phyloP scores from a whole-genome alignment of 2,888 invertebrate genomes.

The Tortrix viridana region DNA sequence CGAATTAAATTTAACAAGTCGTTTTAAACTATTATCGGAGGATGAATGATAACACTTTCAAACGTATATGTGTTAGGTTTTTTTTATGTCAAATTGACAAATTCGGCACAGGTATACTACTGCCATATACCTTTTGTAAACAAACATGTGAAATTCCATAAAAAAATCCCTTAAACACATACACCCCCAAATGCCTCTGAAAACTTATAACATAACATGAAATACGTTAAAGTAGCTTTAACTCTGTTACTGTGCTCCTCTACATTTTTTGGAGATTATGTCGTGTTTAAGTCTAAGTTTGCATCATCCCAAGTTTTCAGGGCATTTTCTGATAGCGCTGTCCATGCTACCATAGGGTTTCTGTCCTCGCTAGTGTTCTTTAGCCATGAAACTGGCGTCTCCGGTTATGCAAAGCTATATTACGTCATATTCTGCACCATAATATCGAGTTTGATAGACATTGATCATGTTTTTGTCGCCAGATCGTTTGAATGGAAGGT shows the following conservation, averaged over 20 bases:
- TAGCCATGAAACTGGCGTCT: slow-evolving; percentile 52
- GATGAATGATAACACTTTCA: too few species aligned
- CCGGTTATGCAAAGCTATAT: slow-evolving; percentile 46
- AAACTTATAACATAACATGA: slow-evolving; percentile 50
- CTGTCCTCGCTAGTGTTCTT: slow-evolving; percentile 66
- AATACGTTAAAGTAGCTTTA: slow-evolving; percentile 52
- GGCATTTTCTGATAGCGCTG: slow-evolving; percentile 61
- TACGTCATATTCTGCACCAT: slow-evolving; percentile 64
- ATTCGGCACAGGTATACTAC: not conserved
- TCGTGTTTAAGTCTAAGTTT: slow-evolving; percentile 70
- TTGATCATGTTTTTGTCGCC: slow-evolving; percentile 73
- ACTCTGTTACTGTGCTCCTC: slow-evolving; percentile 53
- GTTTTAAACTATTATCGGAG: too few species aligned
- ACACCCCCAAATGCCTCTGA: not conserved
- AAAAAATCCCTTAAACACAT: not conserved
- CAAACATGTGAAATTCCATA: slow-evolving; percentile 27
- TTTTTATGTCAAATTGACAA: too few species aligned
- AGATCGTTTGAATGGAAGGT: slow-evolving; percentile 70
- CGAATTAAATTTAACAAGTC: too few species aligned
- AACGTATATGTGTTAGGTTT: too few species aligned
- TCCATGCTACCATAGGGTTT: slow-evolving; percentile 64
- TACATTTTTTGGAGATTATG: slow-evolving; percentile 63
- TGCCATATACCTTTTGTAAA: slow-evolving; percentile 19
- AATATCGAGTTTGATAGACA: slow-evolving; percentile 66
- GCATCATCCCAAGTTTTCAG: slow-evolving; percentile 59